A percentile compares a stretch with the other conserved stretches of the same genome.
These are phyloP conservation scores for Lonchura striata DNA, from an alignment of 2,113 vertebrate species.

Conservation along the genomic window DNA sequence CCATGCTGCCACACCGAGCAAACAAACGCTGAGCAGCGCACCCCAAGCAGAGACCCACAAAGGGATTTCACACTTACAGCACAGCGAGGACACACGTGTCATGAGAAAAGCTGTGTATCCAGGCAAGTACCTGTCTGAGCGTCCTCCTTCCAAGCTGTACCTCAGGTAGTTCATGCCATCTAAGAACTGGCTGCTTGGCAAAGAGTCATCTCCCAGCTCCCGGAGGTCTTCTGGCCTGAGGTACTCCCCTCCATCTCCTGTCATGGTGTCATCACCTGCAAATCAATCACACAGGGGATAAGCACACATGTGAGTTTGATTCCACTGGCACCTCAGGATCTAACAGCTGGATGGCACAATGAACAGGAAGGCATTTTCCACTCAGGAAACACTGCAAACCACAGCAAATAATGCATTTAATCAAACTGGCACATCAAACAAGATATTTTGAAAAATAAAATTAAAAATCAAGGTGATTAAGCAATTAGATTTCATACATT, in stretches of 20 bases:
- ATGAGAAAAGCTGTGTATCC: accelerated
- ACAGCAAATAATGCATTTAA: constrained; percentile 32
- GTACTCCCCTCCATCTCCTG: constrained; percentile 94
- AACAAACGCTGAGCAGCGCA: not conserved
- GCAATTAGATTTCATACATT: not conserved
- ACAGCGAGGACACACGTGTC: not conserved
- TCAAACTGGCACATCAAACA: not conserved
- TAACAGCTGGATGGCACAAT: not conserved
- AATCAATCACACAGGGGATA: not conserved
- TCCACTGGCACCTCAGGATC: not conserved
- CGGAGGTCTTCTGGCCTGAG: constrained; percentile 91
- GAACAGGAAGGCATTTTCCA: not conserved
- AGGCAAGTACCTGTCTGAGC: constrained; percentile 86
- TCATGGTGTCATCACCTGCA: constrained; percentile 96
- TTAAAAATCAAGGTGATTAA: not conserved
- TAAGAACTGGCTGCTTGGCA: constrained; percentile 92
- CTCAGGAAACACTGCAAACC: constrained; percentile 21
- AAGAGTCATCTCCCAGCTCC: constrained; percentile 94
- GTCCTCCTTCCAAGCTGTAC: constrained; percentile 90
- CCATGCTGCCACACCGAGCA: no score
- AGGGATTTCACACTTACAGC: not conserved
- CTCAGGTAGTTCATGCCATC: constrained; percentile 96
- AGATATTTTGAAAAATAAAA: not conserved
- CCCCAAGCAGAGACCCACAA: not conserved
- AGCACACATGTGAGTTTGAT: not conserved